Evolutionary conservation across 37 sponge, comb jelly and placozoan genomes (phyloP), one percentile per base, ranked within the genome.

Genomic region (Agelas oroides): DNA sequence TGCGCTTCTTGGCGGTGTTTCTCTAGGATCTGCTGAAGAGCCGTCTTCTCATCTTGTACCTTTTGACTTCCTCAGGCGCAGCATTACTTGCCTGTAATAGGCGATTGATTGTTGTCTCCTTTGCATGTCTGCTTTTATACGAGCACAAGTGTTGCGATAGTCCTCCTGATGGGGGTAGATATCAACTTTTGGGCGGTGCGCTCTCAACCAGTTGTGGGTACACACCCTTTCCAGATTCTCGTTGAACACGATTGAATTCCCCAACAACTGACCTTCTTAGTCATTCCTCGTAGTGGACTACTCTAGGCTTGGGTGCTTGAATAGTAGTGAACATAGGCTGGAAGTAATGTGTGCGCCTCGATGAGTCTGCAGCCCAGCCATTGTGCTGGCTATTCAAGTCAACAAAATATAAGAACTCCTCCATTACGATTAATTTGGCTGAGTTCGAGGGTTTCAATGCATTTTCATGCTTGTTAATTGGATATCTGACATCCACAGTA

Each of bases 151-250:
- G 65, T 86, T 79, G 57, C 79, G 78, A 65, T 86, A 86, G 30
- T 86, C 87, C 20, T n/a, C n/a, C n/a, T n/a, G n/a, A 53, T 86
- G 87, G 6, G 79, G 79, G 58, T 40, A 77, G 2, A 86, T 67
- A 2, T 53, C 59, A 36, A 41, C 34, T 25, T 86, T 85, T n/a
- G 77, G 86, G 19, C 46, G 8, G 52, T 8, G 5, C 34, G 24
- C 24, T 76, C 69, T 86, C 1, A 86, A 64, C 87, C 87, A 86
- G 37, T 36, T 78, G 16, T 55, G 34, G 20, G 33, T 52, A 53
- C 28, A 15, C 41, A 38, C 73, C 73, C 76, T 5, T 53, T 3
- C 40, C 58, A 52, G 1, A 5, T 19, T 55, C 65, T 36, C n/a
- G n/a, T n/a, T n/a, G n/a, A 5, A 17, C 53, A 3, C 71, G 58